Evolutionary conservation across 2,797 vertebrate genomes (phyloP), one percentile per base, ranked within the genome.

Genomic region (Toxotes lorentzi): DNA sequence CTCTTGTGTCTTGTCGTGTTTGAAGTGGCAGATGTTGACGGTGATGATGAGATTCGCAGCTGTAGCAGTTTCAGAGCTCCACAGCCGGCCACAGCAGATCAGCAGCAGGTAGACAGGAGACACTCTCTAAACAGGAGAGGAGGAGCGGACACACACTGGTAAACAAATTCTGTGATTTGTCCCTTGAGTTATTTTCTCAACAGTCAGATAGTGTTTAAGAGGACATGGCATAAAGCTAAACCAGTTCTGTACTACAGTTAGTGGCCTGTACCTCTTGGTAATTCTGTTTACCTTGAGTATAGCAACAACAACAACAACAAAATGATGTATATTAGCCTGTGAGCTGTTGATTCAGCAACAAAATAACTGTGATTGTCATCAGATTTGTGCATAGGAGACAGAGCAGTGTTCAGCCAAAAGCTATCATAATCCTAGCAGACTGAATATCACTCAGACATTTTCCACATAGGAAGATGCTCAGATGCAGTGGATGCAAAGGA

Each of bases 11-110:
- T 79, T 53, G 81, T 80, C 7, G n/a, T 63, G 78, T 88, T 76
- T 89, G 84, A 91, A 85, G 87, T 84, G 82, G 65, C 78, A 85
- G 89, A 88, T 86, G 85, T 68, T 74, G 85, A 19, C 60, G 73
- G 19, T 41, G 85, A 47, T 60, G 83, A 48, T 48, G 76, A 81
- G 65, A 76, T 81, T 58, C 85, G 80, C 85, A 89, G 79, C 78
- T 79, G 76, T 58, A 74, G 76, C 80, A 76, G 76, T 19, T 74
- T 89, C 78, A 69, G 76, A 60, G 61, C 76, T 82, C 76, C 85
- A 79, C 58, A 69, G 78, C 71, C 38, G n/a, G 73, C 68, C 79
- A 73, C 79, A 73, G 73, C 78, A 83, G 81, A 83, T 83, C 84
- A 86, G 76, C 84, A 76, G 85, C 87, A 90, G 79, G 81, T 78